Evolutionary conservation across 2,797 vertebrate genomes (phyloP), one percentile per base, ranked within the genome.

Genomic region (Champsocephalus gunnari): DNA sequence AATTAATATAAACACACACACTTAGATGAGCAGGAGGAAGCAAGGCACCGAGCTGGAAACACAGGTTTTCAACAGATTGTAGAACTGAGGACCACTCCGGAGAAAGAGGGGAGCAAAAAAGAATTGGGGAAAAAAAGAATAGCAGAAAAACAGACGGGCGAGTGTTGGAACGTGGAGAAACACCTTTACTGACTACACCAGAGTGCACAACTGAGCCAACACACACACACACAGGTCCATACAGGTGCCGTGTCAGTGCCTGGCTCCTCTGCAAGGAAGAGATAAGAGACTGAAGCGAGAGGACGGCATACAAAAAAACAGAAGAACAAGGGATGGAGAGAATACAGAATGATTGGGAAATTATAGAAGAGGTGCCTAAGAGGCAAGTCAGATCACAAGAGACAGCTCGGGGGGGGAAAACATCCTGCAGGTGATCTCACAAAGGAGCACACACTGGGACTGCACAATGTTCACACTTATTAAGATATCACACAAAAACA

Each of bases 391-490:
- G 88, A 85, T 89, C 91, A 86, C 75, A 85, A 59, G 83, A 90
- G 88, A 88, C 81, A 66, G 81, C 79, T 83, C 51, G 47, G 77
- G 80, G 81, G 3, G 1, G 19, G 19, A 19, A 75, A 84, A 83
- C 88, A 86, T 87, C 83, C 83, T 89, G 82, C 84, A 88, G 89
- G 88, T 89, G 86, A 89, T 73, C 68, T 77, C 73, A 72, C 47
- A 16, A 43, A 62, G 72, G 34, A 38, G 55, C 64, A 38, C 68
- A 50, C 44, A 53, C n/a, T 3, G 44, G 38, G 49, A 44, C 71
- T 32, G 47, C 60, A 72, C 68, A 76, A 12, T 43, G 43, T 62
- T 85, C 80, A 72, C 75, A 75, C 80, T 79, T 77, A 84, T 73
- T 77, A 80, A 84, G 79, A 81, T 88, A 79, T 81, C 79, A 78